These are phyloP conservation scores for Auanema sp. DNA, from an alignment of 2,888 invertebrate species.

Conservation along the genomic window DNA sequence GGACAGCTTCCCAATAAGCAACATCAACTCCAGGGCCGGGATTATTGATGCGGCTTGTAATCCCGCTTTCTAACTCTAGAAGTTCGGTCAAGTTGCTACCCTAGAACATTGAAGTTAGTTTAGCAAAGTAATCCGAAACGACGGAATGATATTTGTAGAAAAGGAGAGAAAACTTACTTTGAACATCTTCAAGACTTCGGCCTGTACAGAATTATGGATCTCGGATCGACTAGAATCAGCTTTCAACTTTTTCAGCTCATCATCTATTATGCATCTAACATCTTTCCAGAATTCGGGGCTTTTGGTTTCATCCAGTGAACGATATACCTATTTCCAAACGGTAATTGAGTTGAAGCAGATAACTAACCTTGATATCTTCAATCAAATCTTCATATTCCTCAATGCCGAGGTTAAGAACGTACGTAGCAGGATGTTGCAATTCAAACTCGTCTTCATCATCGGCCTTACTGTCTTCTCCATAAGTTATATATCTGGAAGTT, in stretches of 20 bases:
- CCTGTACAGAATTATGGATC: conserved; percentile 87
- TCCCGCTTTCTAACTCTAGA: conserved; percentile 78
- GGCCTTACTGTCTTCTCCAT: conserved; percentile 67
- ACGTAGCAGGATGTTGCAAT: conserved; percentile 96
- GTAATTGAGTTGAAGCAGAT: neutral
- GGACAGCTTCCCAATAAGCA: conserved; percentile 92
- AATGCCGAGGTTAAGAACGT: conserved; percentile 82
- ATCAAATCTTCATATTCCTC: conserved; percentile 91
- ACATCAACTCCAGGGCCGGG: conserved; percentile 93
- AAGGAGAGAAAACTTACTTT: conserved; percentile 69
- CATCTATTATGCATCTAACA: conserved; percentile 76
- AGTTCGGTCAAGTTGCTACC: conserved; percentile 88
- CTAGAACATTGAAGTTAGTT: conserved; percentile 24
- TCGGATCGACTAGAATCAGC: conserved; percentile 67
- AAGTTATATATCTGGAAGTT: conserved; percentile 45
- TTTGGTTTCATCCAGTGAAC: conserved; percentile 82
- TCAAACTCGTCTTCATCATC: conserved; percentile 88
- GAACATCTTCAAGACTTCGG: conserved; percentile 85
- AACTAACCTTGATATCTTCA: conserved; percentile 81
- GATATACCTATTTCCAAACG: conserved; percentile 6
- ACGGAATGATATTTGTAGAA: conserved; percentile 68
- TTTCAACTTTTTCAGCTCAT: conserved; percentile 26
- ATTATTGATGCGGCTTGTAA: conserved; percentile 80
- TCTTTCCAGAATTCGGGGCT: conserved; percentile 93
- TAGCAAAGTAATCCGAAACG: neutral